These are phyloP conservation scores for Clytia hemisphaerica DNA, from an alignment of 30 jellyfish, hydroid and myxozoan genomes.

Conservation along the genomic window DNA sequence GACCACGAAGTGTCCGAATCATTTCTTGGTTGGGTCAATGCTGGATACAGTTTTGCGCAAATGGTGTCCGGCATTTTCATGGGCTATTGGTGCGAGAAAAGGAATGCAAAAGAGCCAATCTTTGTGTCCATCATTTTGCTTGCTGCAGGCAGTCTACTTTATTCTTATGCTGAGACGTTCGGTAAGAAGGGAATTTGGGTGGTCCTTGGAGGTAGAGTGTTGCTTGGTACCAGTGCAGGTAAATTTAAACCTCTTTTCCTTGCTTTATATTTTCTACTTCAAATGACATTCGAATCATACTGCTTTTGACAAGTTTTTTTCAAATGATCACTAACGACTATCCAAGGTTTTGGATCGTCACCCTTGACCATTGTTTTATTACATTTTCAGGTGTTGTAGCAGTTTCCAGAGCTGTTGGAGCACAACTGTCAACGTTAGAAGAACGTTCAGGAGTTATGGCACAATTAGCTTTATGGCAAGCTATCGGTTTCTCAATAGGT, in stretches of 20 bases:
- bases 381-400: constrained; percentile 31
- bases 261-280: not conserved
- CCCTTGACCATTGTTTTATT: not conserved
- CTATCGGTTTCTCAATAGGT: constrained; percentile 53
- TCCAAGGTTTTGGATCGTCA: not conserved
- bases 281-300: not conserved
- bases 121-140: constrained; percentile 15
- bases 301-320: not conserved
- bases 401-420: constrained; percentile 52
- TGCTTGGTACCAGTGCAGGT: constrained; percentile 67
- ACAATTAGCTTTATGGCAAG: constrained; percentile 29
- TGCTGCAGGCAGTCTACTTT: constrained; percentile 32
- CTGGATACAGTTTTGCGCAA: constrained; percentile 54
- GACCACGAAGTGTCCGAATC: constrained; percentile 36
- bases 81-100: constrained; percentile 56
- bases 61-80: constrained; percentile 25
- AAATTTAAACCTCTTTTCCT: not conserved
- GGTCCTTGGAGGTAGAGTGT: constrained; percentile 37
- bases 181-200: constrained; percentile 26
- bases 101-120: constrained; percentile 47
- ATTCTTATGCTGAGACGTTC: constrained; percentile 47
- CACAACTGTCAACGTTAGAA: constrained; percentile 42
- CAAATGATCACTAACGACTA: not conserved
- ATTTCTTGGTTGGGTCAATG: constrained; percentile 56
- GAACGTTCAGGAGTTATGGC: constrained; percentile 48